Evolutionary conservation across 2,113 vertebrate genomes (phyloP).

Genomic region (Sclerurus mexicanus): DNA sequence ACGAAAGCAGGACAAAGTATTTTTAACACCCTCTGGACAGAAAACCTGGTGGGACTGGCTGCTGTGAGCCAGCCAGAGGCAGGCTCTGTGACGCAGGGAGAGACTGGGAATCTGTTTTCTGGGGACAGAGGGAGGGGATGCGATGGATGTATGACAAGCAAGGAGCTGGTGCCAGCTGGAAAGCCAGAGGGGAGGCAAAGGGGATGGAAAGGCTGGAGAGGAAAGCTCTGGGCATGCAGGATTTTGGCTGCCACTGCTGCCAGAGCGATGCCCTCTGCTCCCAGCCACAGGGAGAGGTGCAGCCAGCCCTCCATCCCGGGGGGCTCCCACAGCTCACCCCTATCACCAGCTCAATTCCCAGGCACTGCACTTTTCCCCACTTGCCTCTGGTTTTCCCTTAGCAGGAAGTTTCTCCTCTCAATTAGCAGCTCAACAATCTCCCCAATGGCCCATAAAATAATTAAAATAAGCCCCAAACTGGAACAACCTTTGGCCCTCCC

Average conservation of each 20-base stretch:
- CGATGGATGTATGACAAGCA: not conserved
- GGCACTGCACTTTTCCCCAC: not conserved
- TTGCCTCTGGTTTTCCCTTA: not conserved
- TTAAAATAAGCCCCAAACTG: not conserved
- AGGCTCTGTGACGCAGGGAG: not conserved
- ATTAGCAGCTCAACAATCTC: not conserved
- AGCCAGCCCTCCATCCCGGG: not conserved
- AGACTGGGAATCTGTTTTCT: too few relatives aligned
- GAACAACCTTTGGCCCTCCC: not conserved
- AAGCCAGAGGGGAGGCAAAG: not conserved
- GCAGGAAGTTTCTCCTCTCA: not conserved
- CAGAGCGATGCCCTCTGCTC: not conserved
- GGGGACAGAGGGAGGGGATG: not conserved
- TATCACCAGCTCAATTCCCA: fast-evolving
- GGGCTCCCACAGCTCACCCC: not conserved
- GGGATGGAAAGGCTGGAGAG: not conserved
- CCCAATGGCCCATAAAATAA: not conserved
- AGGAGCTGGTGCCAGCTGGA: not conserved
- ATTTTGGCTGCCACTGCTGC: not conserved
- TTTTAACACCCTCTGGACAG: not conserved
- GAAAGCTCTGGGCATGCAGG: not conserved
- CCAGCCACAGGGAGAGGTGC: not conserved
- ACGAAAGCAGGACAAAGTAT: not conserved
- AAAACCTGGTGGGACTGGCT: not conserved
- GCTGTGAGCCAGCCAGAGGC: not conserved